These are phyloP conservation scores for Esox niger DNA, from an alignment of 2,113 vertebrate species.

Conservation along the genomic window DNA sequence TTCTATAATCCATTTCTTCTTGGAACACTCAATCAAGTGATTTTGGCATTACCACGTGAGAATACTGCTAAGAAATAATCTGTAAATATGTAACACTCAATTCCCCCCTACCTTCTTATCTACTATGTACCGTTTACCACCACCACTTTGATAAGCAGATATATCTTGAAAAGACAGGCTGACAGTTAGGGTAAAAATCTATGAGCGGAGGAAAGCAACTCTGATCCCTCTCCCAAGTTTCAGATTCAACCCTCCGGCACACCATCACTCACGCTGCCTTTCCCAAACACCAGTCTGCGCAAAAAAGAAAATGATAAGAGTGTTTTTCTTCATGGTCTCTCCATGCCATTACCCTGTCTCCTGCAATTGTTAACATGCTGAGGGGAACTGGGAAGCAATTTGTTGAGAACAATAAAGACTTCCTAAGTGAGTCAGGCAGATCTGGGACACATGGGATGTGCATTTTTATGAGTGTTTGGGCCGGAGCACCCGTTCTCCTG, in stretches of 20 bases:
- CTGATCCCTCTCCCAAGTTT: background rate
- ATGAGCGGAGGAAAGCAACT: background rate
- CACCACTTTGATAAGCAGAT: background rate
- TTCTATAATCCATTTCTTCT: background rate
- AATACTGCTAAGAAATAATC: background rate
- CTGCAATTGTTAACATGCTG: conserved; percentile 45
- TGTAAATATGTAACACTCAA: background rate
- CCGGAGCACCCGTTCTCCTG: conserved; percentile 44
- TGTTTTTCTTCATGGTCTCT: no score
- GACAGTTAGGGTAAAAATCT: background rate
- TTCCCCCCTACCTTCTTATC: background rate
- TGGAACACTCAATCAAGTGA: background rate
- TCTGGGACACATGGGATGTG: conserved; percentile 32
- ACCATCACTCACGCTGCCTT: background rate
- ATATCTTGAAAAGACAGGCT: background rate
- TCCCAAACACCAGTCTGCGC: background rate
- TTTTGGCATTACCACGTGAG: background rate
- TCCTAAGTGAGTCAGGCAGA: conserved; percentile 38
- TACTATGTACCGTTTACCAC: background rate
- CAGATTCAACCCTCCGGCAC: background rate
- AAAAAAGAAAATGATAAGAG: background rate
- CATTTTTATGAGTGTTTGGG: conserved; percentile 39
- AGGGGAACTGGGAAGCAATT: conserved; percentile 38
- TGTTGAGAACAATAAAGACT: conserved; percentile 54
- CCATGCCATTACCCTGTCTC: conserved; percentile 3